Base-by-base conservation (phyloP, 2,888 invertebrate species). In the Drosophila peninsularis region DNA sequence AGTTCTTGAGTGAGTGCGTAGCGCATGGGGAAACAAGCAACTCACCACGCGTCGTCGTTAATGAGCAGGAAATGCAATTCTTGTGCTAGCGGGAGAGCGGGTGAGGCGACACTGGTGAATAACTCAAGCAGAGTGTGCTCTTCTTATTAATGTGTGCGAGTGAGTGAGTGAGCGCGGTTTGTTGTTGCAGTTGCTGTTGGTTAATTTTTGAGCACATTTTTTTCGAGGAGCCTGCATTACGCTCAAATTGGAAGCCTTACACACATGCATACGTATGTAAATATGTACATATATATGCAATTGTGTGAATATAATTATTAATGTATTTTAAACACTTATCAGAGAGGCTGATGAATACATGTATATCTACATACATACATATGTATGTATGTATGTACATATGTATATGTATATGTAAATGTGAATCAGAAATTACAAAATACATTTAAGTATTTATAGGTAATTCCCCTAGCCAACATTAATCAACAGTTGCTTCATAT, bases 51-150 rank as follows among this genome's bases (percentile, higher is more conserved):
- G 52, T 53, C 66, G 69, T 64, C 60, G 57, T 70, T 71, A 86
- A 83, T 85, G 84, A 87, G 87, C 84, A 86, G 87, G 84, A 85
- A 85, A 85, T 85, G 88, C 88, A 85, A 58, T 88, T 85, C 67
- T 75, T 80, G 67, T 44, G 58, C 60, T 68, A 55, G 66, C 37
- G 21, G 71, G 71, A 70, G 74, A 75, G 64, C 62, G 58, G 58
- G 50, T 49, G 61, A 63, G 73, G 63, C 65, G 56, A 21, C 60
- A 34, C 55, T 83, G 81, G 62, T 78, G 87, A 66, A 54, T 73
- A 47, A 73, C 78, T 58, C 66, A 27, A 45, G 45, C 45, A 36
- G 62, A 41, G 54, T 53, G 44, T 32, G 58, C 66, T 41, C 50
- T 62, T 37, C 42, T 62, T 56, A 55, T 75, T 75, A 75, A 76